phyloP scores from a whole-genome alignment of 2,113 vertebrate genomes.

The Okapia johnstoni region DNA sequence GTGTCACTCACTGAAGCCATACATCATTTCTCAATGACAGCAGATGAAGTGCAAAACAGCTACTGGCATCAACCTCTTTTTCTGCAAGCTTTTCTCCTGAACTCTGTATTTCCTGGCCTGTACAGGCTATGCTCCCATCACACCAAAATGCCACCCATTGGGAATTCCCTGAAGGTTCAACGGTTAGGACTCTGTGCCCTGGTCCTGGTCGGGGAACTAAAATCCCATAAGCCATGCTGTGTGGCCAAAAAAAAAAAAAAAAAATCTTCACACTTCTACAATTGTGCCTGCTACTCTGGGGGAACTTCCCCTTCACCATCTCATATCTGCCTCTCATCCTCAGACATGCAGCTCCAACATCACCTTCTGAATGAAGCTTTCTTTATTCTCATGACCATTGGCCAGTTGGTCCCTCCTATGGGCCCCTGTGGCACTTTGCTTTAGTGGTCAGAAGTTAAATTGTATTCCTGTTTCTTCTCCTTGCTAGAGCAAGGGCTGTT shows the following conservation, averaged over 20 bases:
- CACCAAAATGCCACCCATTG: neutral
- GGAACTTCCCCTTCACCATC: neutral
- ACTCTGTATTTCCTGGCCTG: neutral
- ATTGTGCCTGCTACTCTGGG: too few relatives aligned
- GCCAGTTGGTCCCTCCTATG: neutral
- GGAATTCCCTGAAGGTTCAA: neutral
- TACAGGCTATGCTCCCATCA: neutral
- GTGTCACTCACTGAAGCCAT: neutral
- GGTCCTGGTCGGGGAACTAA: neutral
- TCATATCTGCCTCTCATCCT: neutral
- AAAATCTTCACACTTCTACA: rapidly evolving
- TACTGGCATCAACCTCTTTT: neutral
- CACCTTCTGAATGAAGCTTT: neutral
- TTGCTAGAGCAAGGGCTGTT: neutral
- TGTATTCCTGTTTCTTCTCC: neutral
- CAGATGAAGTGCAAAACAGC: neutral
- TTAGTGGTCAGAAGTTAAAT: neutral
- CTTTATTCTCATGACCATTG: neutral
- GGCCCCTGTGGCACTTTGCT: neutral
- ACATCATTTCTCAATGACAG: neutral
- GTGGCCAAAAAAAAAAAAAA: neutral
- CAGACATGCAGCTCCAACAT: neutral
- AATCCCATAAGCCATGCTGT: neutral
- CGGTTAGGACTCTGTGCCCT: neutral
- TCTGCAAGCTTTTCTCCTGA: neutral